These are phyloP conservation scores for Caenorhabditis becei DNA, from an alignment of 2,888 invertebrate genomes.

Conservation along the genomic window DNA sequence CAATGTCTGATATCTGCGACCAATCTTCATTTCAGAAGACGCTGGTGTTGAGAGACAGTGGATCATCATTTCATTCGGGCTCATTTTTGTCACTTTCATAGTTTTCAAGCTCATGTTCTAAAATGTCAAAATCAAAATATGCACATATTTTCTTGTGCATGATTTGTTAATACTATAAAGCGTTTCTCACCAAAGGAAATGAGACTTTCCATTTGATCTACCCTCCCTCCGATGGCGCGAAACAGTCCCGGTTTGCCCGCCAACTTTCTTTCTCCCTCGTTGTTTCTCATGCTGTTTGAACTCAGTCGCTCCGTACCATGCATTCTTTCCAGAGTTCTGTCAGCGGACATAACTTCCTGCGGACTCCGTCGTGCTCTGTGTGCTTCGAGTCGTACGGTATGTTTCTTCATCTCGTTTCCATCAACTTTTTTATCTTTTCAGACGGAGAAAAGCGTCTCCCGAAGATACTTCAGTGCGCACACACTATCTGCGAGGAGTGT, in stretches of 20 bases:
- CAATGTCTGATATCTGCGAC: neutral
- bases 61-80: neutral
- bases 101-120: neutral
- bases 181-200: no score
- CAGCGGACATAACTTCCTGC: neutral
- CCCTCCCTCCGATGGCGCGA: neutral
- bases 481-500: slow-evolving; percentile 31
- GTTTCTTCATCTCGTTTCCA: neutral
- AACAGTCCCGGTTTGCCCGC: neutral
- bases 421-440: neutral
- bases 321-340: slow-evolving; percentile 34
- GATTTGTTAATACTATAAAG: no score
- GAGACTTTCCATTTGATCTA: no score
- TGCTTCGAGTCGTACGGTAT: slow-evolving; percentile 34
- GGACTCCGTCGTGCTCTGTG: slow-evolving; percentile 30
- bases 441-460: slow-evolving; percentile 22
- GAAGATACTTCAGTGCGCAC: slow-evolving; percentile 49
- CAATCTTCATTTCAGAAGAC: neutral
- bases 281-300: neutral
- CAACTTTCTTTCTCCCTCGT: neutral
- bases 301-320: slow-evolving; percentile 16
- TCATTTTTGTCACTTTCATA: neutral
- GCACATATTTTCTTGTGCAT: no score
- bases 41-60: neutral
- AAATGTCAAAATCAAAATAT: neutral